Percentiles rank a stretch among this genome's conserved stretches.
phyloP scores from a whole-genome alignment of 2,797 vertebrate genomes.

The Cheirogaleus major region DNA sequence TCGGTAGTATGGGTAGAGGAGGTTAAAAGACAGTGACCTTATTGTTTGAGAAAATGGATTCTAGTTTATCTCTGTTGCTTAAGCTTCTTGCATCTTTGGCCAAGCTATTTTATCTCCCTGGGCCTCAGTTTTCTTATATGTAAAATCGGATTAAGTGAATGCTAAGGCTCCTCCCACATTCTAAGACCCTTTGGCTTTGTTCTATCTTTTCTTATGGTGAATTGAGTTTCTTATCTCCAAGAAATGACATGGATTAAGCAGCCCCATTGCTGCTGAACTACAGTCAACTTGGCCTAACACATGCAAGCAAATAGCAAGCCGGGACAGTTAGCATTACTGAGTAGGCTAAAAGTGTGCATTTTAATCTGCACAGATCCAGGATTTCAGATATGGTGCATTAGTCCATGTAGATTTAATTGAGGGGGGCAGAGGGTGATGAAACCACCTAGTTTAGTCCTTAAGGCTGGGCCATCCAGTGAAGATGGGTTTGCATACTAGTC shows the following conservation, averaged over 20 bases:
- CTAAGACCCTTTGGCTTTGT: background rate
- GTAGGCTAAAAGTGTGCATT: conserved; percentile 80
- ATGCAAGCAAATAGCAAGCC: conserved; percentile 75
- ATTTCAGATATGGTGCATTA: conserved; percentile 79
- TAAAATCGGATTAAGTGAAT: background rate
- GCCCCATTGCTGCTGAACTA: conserved; percentile 57
- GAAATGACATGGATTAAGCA: conserved; percentile 66
- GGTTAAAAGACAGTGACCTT: background rate
- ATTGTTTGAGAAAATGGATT: background rate
- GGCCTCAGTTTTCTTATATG: background rate
- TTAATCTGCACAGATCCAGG: conserved; percentile 79
- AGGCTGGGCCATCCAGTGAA: conserved; percentile 82
- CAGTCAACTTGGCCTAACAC: conserved; percentile 77
- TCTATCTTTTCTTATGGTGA: background rate
- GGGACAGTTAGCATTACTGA: conserved; percentile 78
- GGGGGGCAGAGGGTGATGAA: conserved; percentile 49
- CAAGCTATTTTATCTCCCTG: background rate
- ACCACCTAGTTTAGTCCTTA: conserved; percentile 79
- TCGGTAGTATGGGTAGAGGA: background rate
- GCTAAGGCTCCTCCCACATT: background rate
- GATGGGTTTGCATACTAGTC: conserved; percentile 84
- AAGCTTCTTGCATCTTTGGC: background rate
- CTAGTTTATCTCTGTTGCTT: background rate
- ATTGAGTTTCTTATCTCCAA: background rate
- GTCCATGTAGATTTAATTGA: conserved; percentile 77